phyloP scores from a whole-genome alignment of 2,888 invertebrate species.

The Kuschelorhynchus macadamiae region DNA sequence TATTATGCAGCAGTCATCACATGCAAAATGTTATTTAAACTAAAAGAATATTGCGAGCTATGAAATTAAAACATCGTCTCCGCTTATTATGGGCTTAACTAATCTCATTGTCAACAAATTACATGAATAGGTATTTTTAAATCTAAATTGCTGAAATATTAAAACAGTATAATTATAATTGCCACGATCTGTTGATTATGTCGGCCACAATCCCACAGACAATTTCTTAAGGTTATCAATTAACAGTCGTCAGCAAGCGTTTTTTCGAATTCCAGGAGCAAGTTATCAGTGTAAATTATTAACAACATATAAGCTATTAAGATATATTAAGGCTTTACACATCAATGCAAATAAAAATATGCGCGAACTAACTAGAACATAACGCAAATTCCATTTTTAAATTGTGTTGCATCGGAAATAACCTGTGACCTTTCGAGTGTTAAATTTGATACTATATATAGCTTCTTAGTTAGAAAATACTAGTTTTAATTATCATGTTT shows the following conservation, averaged over 20 bases:
- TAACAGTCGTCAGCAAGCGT: background rate
- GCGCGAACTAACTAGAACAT: background rate
- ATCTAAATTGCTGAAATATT: slow-evolving; percentile 11
- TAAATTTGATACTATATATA: background rate
- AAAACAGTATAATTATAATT: slow-evolving; percentile 22
- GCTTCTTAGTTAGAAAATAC: background rate
- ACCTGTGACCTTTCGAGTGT: background rate
- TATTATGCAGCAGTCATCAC: no score
- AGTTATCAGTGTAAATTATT: background rate
- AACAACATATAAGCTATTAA: background rate
- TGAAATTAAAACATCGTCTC: background rate
- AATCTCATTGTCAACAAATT: slow-evolving; percentile 16
- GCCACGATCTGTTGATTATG: background rate
- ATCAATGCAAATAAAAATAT: no score
- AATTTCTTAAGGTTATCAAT: slow-evolving; percentile 7
- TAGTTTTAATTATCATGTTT: background rate
- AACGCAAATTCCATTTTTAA: slow-evolving; percentile 2
- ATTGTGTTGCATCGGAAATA: background rate
- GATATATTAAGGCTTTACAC: background rate
- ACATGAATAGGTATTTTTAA: slow-evolving; percentile 11
- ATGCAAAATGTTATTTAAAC: background rate
- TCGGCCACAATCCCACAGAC: background rate
- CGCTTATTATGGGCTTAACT: background rate
- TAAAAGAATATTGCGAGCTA: background rate
- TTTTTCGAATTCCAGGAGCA: slow-evolving; percentile 1